Evolutionary conservation across 2,888 invertebrate genomes (phyloP).

Genomic region (Onthophagus sagittarius): DNA sequence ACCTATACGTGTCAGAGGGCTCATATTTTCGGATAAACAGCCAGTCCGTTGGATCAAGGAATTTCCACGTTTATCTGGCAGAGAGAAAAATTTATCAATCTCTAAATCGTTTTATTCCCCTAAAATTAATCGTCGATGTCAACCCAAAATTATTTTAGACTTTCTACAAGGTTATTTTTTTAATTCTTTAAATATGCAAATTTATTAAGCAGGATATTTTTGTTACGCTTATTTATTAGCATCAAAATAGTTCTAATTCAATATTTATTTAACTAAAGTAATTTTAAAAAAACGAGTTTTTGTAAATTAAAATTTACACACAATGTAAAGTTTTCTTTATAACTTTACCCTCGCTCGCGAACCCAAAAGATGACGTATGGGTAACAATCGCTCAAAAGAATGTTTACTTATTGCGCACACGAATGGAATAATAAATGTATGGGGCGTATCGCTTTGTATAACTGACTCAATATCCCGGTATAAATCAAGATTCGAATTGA

Average conservation of each 20-base stretch:
- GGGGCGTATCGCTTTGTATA: not conserved
- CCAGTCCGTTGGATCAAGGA: not conserved
- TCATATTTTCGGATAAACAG: not conserved
- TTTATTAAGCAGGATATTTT: no score
- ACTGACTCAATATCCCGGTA: not conserved
- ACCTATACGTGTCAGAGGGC: conserved; percentile 14
- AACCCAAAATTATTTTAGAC: no score
- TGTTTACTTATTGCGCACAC: not conserved
- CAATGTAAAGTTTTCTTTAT: not conserved
- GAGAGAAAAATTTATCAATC: not conserved
- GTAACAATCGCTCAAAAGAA: not conserved
- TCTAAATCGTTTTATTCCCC: no score
- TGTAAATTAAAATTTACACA: not conserved
- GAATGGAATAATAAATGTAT: not conserved
- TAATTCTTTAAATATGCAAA: no score
- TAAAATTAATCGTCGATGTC: no score
- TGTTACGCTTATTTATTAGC: no score
- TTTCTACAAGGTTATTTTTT: no score
- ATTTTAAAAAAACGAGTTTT: not conserved
- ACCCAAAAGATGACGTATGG: not conserved
- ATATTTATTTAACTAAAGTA: no score
- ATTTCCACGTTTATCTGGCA: not conserved
- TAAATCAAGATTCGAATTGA: not conserved
- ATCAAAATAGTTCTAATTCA: no score
- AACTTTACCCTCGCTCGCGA: not conserved